phyloP scores from a whole-genome alignment of 2,888 invertebrate species.

The Acanthosepion esculentum region DNA sequence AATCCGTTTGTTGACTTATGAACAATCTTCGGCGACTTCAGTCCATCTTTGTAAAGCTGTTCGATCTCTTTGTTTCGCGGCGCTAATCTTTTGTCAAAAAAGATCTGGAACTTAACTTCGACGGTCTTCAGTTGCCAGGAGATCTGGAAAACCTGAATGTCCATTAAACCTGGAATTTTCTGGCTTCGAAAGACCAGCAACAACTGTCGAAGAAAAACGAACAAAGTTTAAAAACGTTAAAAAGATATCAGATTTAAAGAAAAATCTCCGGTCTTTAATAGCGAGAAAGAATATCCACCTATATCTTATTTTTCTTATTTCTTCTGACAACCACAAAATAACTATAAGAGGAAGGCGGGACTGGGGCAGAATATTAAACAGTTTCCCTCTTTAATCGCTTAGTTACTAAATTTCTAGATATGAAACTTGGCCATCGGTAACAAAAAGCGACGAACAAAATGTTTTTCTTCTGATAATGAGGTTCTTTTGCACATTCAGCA shows the following conservation, averaged over 20 bases:
- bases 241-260: background rate
- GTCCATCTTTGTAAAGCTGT: background rate
- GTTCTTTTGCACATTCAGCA: too few species aligned
- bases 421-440: too few species aligned
- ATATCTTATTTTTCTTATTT: background rate
- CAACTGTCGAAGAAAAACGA: background rate
- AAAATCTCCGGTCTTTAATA: background rate
- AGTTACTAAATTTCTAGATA: too few species aligned
- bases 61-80: background rate
- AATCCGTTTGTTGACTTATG: background rate
- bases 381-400: too few species aligned
- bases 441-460: too few species aligned
- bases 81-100: background rate
- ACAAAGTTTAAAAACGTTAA: background rate
- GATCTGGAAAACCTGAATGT: background rate
- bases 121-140: background rate
- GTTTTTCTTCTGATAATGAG: too few species aligned
- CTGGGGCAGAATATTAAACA: too few species aligned
- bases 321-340: background rate
- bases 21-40: background rate
- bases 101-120: background rate
- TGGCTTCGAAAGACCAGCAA: background rate
- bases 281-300: background rate
- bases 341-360: too few species aligned
- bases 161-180: background rate